Conservation (phyloP, 2,113 vertebrate genomes). For the Erinaceus europaeus region DNA sequence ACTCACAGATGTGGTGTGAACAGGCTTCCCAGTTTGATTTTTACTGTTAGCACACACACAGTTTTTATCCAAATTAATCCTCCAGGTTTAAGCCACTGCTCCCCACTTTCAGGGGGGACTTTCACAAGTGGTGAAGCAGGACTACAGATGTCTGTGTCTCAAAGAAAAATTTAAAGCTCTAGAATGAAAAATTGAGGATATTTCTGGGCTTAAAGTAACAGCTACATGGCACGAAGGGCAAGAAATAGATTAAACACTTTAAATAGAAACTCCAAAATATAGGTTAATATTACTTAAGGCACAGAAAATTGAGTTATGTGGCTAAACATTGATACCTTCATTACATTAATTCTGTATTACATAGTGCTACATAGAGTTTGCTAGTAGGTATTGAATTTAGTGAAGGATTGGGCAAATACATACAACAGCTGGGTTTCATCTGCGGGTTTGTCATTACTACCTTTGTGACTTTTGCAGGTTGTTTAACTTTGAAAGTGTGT, state of each 20-base stretch:
- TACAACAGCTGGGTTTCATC: too few relatives aligned
- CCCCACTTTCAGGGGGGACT: too few relatives aligned
- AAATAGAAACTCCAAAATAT: background rate
- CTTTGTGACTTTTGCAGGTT: too few relatives aligned
- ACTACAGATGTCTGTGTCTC: too few relatives aligned
- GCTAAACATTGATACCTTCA: background rate
- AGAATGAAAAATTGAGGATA: conserved; percentile 1
- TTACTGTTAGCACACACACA: too few relatives aligned
- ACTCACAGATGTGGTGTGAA: too few relatives aligned
- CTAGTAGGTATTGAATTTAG: background rate
- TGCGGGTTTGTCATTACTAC: too few relatives aligned
- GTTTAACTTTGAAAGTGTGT: background rate
- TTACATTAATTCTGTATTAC: background rate
- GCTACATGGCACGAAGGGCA: background rate
- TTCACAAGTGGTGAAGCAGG: too few relatives aligned
- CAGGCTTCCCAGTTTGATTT: too few relatives aligned
- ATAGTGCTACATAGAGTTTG: background rate
- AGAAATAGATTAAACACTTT: conserved; percentile 25
- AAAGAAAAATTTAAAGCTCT: background rate
- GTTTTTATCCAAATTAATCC: too few relatives aligned
- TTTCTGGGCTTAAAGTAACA: conserved; percentile 30
- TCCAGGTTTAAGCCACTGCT: too few relatives aligned
- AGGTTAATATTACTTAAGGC: background rate
- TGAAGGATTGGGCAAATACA: background rate
- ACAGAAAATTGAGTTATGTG: background rate